Base-by-base conservation (phyloP, 1,140 invertebrate species). In the Aphaenogaster floridana region DNA sequence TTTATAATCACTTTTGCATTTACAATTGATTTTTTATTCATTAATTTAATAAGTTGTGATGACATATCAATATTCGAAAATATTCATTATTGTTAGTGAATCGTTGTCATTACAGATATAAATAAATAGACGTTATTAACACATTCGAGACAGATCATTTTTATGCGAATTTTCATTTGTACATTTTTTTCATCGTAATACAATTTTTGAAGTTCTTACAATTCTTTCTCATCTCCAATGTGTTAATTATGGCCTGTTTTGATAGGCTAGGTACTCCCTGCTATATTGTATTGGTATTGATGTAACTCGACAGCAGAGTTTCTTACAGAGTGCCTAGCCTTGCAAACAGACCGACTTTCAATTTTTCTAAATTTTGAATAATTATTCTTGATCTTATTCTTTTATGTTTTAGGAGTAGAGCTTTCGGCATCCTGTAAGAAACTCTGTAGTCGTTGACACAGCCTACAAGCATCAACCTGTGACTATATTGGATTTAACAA, bases 401-500 rank as follows among this genome's bases (percentile, higher is more conserved):
- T 93, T 92, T 93, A 64, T 93, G 89, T 95, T 94, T 86, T 94
- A 94, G 94, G 93, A 92, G 88, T 92, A 94, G 89, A 92, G 80
- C 92, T 59, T 94, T 95, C 91, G 92, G 92, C 92, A 92, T 94
- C 92, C 85, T 94, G 92, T 94, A 94, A 95, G 93, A 91, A 92
- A 94, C 89, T 94, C 93, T 91, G 71, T 86, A 89, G 89, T 88
- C 83, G 45, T 72, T 90, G 39, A 74, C 77, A 63, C 17, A 83
- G 6, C 45, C 6, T 45, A 28, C 36, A 57, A 81, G 17, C 59
- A 81, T 81, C 78, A n/a, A 83, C 13, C 39, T 36, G 13, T 1
- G 50, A 64, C 2, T 28, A 52, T 42, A 80, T 81, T 52, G 52
- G 63, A 78, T 81, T 48, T 59, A 50, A 15, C 13, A 80, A 87